Evolutionary conservation across 2,888 invertebrate genomes (phyloP).

Genomic region (Lissonota sp.): DNA sequence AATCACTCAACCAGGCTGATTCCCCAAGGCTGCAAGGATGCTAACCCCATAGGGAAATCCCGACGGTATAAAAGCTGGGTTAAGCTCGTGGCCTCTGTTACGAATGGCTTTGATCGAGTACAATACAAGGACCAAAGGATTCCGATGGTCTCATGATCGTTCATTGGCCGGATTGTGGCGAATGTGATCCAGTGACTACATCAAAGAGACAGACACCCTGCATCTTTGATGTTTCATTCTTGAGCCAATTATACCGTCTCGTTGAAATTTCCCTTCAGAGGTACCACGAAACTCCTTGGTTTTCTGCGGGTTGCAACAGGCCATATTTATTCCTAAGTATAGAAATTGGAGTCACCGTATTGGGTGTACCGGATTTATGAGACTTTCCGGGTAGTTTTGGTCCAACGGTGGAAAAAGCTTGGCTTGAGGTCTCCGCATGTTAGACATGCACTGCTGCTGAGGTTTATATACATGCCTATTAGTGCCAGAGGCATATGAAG

Average conservation of each 20-base stretch:
- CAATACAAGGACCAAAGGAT: too few species aligned
- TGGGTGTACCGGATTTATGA: conserved; percentile 43
- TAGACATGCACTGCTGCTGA: conserved; percentile 17
- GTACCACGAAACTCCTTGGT: neutral
- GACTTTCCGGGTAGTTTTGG: conserved; percentile 10
- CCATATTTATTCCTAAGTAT: neutral
- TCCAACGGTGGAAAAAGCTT: neutral
- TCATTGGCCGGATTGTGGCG: too few species aligned
- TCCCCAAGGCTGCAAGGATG: too few species aligned
- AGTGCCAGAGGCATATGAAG: conserved; percentile 56
- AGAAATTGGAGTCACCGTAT: conserved; percentile 28
- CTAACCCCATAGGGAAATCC: too few species aligned
- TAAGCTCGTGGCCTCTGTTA: too few species aligned
- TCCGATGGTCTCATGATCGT: too few species aligned
- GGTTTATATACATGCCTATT: conserved; percentile 52
- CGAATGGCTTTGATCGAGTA: too few species aligned
- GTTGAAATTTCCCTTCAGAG: neutral
- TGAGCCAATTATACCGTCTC: neutral
- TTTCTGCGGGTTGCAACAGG: conserved; percentile 11
- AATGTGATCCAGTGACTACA: too few species aligned
- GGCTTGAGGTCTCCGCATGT: conserved; percentile 4
- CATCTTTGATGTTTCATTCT: neutral
- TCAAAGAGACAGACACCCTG: neutral
- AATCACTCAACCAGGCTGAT: too few species aligned
- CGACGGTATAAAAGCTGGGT: too few species aligned